phyloP scores from a whole-genome alignment of 2,113 vertebrate genomes.

The Morphnarchus princeps region DNA sequence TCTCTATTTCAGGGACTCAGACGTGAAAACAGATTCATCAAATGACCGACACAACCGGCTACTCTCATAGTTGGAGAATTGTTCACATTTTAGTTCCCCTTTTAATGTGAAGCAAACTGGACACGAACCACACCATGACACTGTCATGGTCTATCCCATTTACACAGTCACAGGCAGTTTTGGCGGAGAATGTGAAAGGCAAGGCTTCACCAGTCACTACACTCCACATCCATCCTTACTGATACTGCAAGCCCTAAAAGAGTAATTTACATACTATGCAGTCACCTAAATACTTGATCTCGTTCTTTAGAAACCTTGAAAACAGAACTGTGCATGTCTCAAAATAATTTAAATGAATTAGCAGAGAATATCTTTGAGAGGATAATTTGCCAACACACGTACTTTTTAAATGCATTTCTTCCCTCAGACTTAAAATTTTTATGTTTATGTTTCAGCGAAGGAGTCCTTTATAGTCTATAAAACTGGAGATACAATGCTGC shows the following conservation, averaged over 20 bases:
- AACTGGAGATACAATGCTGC: background rate
- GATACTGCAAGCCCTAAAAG: no score
- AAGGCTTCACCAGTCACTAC: background rate
- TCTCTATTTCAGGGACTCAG: background rate
- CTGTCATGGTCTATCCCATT: fast-evolving
- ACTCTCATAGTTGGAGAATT: background rate
- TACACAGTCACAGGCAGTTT: background rate
- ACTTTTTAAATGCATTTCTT: background rate
- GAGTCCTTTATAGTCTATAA: background rate
- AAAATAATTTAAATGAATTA: background rate
- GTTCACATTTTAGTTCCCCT: fast-evolving
- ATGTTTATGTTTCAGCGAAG: background rate
- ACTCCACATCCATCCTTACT: fast-evolving
- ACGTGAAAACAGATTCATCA: background rate
- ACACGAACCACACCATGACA: background rate
- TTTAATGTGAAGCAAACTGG: background rate
- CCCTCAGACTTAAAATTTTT: background rate
- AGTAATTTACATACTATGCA: background rate
- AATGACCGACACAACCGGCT: background rate
- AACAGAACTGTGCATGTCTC: background rate
- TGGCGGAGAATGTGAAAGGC: background rate
- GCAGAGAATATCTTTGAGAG: background rate
- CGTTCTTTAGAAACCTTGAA: background rate
- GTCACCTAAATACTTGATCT: background rate
- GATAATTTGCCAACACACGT: background rate